phyloP scores from a whole-genome alignment of 2,797 vertebrate species.

The Furcifer pardalis region DNA sequence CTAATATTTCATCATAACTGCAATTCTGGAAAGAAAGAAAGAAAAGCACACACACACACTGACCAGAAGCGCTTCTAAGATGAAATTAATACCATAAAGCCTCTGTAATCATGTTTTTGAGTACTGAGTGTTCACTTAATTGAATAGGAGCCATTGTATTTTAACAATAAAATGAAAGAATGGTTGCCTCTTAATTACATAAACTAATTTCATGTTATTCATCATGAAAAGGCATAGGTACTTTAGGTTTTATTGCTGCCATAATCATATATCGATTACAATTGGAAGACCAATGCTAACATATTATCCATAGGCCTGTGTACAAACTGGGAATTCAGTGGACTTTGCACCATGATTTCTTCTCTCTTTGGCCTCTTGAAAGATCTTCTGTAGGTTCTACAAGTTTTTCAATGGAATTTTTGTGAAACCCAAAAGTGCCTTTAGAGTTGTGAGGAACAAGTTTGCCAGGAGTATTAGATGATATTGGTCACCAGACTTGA shows the following conservation, averaged over 20 bases:
- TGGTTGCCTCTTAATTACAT: constrained; percentile 69
- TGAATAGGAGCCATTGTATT: constrained; percentile 61
- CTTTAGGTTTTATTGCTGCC: constrained; percentile 51
- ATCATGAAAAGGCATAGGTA: constrained; percentile 52
- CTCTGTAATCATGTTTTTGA: constrained; percentile 65
- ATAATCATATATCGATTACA: constrained; percentile 36
- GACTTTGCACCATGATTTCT: neutral
- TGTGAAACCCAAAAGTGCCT: neutral
- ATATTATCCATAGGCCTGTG: neutral
- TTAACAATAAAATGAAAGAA: constrained; percentile 64
- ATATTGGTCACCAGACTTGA: neutral
- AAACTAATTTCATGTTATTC: constrained; percentile 59
- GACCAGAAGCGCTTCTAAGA: constrained; percentile 47
- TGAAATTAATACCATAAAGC: constrained; percentile 56
- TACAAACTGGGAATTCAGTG: neutral
- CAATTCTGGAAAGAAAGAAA: constrained; percentile 56
- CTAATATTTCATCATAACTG: constrained; percentile 51
- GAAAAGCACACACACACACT: neutral
- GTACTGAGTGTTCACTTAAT: constrained; percentile 65
- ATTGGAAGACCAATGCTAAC: neutral
- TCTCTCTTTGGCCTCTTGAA: neutral
- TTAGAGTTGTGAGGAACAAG: neutral
- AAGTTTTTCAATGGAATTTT: neutral
- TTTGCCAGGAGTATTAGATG: no score
- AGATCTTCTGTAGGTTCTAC: neutral